Conservation (phyloP, 2,113 vertebrate genomes). For the Mobula birostris region DNA sequence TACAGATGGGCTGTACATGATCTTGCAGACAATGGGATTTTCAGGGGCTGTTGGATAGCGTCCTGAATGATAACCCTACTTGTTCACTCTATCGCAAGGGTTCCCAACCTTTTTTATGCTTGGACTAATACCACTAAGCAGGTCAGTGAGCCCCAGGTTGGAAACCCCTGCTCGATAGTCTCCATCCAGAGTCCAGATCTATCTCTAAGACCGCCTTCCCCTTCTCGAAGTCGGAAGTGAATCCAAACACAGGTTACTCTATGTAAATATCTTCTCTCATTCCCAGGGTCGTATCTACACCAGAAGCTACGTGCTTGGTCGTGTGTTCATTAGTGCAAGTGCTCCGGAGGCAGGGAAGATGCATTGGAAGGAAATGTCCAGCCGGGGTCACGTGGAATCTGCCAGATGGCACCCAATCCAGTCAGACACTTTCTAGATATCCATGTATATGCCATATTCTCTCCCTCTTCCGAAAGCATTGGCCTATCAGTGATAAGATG, state of each 20-base stretch:
- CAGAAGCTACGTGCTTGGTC: slow-evolving; percentile 58
- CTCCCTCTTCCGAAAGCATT: background rate
- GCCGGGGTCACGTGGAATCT: slow-evolving; percentile 57
- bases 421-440: slow-evolving; percentile 40
- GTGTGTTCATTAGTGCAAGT: slow-evolving; percentile 52
- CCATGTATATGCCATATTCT: background rate
- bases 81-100: too few species aligned
- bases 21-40: background rate
- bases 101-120: too few species aligned
- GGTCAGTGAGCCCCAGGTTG: too few species aligned
- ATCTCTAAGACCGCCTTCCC: background rate
- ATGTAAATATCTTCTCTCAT: background rate
- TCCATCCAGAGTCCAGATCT: background rate
- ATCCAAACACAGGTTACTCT: too few species aligned
- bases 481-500: background rate
- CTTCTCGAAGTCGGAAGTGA: background rate
- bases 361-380: slow-evolving; percentile 71
- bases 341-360: slow-evolving; percentile 49
- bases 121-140: too few species aligned
- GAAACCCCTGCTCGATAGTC: background rate
- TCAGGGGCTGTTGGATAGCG: background rate
- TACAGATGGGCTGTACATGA: background rate
- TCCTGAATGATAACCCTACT: background rate
- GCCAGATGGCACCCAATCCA: slow-evolving; percentile 62
- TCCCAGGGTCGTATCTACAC: slow-evolving; percentile 60